Percentiles rank a stretch among this genome's conserved stretches.
These are phyloP conservation scores for Oryzias celebensis DNA, from an alignment of 2,113 vertebrate genomes.

Conservation along the genomic window DNA sequence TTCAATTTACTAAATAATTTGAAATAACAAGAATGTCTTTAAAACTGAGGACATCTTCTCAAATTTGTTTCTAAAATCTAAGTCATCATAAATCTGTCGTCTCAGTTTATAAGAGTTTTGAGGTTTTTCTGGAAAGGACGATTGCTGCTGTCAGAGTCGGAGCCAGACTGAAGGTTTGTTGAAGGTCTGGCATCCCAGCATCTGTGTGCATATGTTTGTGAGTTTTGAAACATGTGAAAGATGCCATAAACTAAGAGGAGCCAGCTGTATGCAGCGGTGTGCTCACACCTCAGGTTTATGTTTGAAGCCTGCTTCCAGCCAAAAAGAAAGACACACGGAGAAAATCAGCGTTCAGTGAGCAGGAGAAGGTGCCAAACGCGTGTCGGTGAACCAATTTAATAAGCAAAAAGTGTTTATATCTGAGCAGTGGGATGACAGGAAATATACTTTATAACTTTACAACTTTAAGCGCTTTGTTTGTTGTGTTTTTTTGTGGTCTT, in stretches of 20 bases:
- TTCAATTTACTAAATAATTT: too few relatives aligned
- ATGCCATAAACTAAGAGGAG: slow-evolving; percentile 13
- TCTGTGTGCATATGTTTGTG: slow-evolving; percentile 12
- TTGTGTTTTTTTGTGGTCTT: too few relatives aligned
- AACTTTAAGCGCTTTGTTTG: too few relatives aligned
- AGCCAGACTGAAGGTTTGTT: slow-evolving; percentile 19
- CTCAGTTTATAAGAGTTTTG: too few relatives aligned
- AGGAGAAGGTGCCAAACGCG: slow-evolving; percentile 8
- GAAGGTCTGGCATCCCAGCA: slow-evolving; percentile 5
- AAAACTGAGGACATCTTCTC: too few relatives aligned
- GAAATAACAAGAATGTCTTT: too few relatives aligned
- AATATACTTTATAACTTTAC: too few relatives aligned
- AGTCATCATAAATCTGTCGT: too few relatives aligned
- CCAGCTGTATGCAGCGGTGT: slow-evolving; percentile 61
- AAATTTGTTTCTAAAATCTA: too few relatives aligned
- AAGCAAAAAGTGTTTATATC: background rate
- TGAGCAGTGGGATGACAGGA: background rate
- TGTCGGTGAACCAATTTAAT: slow-evolving; percentile 14
- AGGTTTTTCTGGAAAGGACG: background rate
- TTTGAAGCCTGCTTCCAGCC: slow-evolving; percentile 8
- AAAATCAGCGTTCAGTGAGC: slow-evolving; percentile 1
- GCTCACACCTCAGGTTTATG: slow-evolving; percentile 1
- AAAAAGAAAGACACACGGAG: slow-evolving; percentile 11
- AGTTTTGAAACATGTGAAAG: slow-evolving; percentile 29
- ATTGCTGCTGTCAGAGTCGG: slow-evolving; percentile 4